Base-by-base conservation (phyloP, 2,888 invertebrate species). In the Zhuqinia jingwanae region DNA sequence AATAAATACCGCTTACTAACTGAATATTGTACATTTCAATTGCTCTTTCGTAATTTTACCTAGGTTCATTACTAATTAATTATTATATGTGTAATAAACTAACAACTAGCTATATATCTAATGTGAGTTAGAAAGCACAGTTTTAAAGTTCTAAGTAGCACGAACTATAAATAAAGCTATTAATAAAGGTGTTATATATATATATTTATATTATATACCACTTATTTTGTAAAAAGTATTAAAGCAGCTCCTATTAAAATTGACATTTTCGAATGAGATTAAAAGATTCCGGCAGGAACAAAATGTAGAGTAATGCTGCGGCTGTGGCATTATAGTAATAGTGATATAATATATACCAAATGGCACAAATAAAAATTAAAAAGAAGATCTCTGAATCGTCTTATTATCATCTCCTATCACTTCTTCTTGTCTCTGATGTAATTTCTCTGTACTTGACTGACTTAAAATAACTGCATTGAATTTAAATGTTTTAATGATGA, bases 391-490 rank as follows among this genome's bases (percentile, higher is more conserved):
- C 27, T 42, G 25, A 36, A 36, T 36, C 36, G 8, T 8, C 36
- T 36, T 36, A 47, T 45, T 45, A n/a, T 45, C 8, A 20, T 36
- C 2, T n/a, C 17, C 60, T n/a, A n/a, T n/a, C n/a, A n/a, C n/a
- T 8, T 36, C 36, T 36, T 6, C 63, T 36, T 63, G n/a, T 36
- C 6, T 30, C 36, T 20, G 8, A 36, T 68, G 65, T 42, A 45
- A 78, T 20, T 25, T 47, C 13, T 27, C 13, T 68, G 30, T 30
- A 50, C 47, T 42, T 83, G 75, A 83, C 73, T 81, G 73, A 60
- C 78, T 84, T 11, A 42, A 78, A 82, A 83, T 77, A 6, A 84
- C 84, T 84, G 84, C 84, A 84, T 84, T 84, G 84, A 84, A 76
- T 45, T 17, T 10, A 42, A 50, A n/a, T n/a, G n/a, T n/a, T n/a